These are phyloP conservation scores for Hoplias malabaricus DNA, from an alignment of 2,113 vertebrate genomes.

Conservation along the genomic window DNA sequence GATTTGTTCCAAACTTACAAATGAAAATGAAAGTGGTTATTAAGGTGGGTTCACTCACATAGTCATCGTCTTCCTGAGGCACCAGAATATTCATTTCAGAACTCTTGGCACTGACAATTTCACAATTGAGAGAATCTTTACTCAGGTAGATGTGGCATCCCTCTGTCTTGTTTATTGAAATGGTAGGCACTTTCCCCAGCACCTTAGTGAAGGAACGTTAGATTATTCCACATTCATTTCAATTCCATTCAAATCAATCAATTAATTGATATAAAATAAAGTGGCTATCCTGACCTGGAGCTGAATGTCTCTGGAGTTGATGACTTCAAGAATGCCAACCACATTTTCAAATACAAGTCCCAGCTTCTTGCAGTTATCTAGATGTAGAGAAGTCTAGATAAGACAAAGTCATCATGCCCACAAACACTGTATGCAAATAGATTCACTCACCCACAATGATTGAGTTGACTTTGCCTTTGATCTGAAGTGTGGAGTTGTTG, in stretches of 20 bases:
- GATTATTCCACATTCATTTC: not conserved
- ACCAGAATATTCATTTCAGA: slow-evolving; percentile 96
- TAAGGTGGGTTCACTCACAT: slow-evolving; percentile 76
- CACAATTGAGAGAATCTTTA: slow-evolving; percentile 84
- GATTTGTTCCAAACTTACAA: not conserved
- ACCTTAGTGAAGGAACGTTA: slow-evolving; percentile 70
- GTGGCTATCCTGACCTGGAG: slow-evolving; percentile 81
- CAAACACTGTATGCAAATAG: too few relatives aligned
- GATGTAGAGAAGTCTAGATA: slow-evolving; percentile 37
- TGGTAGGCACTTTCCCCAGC: slow-evolving; percentile 91
- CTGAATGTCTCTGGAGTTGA: slow-evolving; percentile 90
- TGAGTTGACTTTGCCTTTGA: slow-evolving; percentile 97
- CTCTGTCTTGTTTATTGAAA: slow-evolving; percentile 98
- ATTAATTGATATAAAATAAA: too few relatives aligned
- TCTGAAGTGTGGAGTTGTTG: slow-evolving; percentile 86
- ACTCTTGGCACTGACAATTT: slow-evolving; percentile 95
- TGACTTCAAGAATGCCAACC: slow-evolving; percentile 96
- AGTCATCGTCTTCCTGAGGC: slow-evolving; percentile 87
- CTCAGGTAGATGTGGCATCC: slow-evolving; percentile 97
- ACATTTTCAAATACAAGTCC: slow-evolving; percentile 94
- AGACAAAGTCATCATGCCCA: too few relatives aligned
- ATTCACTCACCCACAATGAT: slow-evolving; percentile 87
- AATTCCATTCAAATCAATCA: too few relatives aligned
- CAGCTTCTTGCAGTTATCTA: slow-evolving; percentile 96
- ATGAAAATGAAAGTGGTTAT: too few relatives aligned